Evolutionary conservation across 2,888 invertebrate genomes (phyloP), one percentile per base, ranked within the genome.

Genomic region (Cerceris rybyensis): DNA sequence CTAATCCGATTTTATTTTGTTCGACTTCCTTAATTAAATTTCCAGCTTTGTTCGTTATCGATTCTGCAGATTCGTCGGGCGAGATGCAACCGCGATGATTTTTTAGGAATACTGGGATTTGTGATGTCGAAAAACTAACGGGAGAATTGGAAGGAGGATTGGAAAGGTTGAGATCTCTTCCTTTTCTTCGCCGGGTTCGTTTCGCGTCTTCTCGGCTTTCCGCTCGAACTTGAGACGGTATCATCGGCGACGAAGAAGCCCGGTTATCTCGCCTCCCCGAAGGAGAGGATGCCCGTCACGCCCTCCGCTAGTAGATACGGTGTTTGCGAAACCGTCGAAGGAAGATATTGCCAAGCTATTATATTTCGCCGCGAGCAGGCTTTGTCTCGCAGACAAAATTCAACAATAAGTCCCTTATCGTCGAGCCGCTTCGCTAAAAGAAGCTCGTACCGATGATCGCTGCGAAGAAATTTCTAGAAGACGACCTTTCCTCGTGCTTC

Each of bases 341-440:
- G 67, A 58, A 78, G 74, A 81, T 84, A 79, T 60, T 63, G 55
- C 55, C 50, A 13, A 14, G 64, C 66, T 80, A 72, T 80, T 78
- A 70, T 78, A 63, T 78, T 78, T 85, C 73, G 50, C 61, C 60
- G 42, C 46, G 58, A 70, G 67, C 50, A 57, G 54, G 52, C 73
- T 74, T 78, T 64, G 75, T 73, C 75, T 63, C 64, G 55, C 66
- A 60, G 50, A 58, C 60, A 57, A 73, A 77, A 80, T 77, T 79
- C 80, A 65, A 76, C 78, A 60, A 75, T 70, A 70, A 73, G 60
- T 75, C 16, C 14, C 63, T 83, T 76, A 78, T 80, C 81, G 39
- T 50, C 17, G 57, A 39, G 72, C 41, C 57, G 42, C 43, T 66
- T 42, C 46, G 60, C 42, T 66, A 75, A 84, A 73, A 75, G 61